Evolutionary conservation across 1,140 invertebrate species (phyloP).

Genomic region (Saccostrea echinata): DNA sequence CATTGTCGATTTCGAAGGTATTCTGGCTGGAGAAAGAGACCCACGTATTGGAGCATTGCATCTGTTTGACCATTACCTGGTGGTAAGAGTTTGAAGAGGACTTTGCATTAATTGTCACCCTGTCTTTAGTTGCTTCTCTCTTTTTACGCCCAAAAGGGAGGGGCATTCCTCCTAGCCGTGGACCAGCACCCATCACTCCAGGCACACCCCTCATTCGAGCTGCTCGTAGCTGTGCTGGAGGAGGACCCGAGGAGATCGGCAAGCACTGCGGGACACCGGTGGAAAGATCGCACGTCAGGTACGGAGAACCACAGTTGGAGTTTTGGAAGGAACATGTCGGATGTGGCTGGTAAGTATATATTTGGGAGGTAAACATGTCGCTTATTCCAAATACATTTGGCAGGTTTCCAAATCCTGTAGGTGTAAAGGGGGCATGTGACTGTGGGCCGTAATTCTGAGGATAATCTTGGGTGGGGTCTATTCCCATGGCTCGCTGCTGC

Average conservation of each 20-base stretch:
- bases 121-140: slow-evolving; percentile 3
- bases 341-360: slow-evolving; percentile 69
- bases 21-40: slow-evolving; percentile 60
- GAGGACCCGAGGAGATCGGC: slow-evolving; percentile 37
- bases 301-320: slow-evolving; percentile 68
- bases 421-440: slow-evolving; percentile 54
- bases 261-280: slow-evolving; percentile 55
- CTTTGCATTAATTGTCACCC: neutral
- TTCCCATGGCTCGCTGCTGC: slow-evolving; percentile 61
- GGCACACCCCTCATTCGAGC: neutral
- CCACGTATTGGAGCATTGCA: slow-evolving; percentile 35
- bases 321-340: slow-evolving; percentile 63
- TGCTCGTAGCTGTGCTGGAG: neutral
- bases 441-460: slow-evolving; percentile 55
- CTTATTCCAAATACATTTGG: slow-evolving; percentile 67
- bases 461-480: slow-evolving; percentile 60
- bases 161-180: slow-evolving; percentile 37
- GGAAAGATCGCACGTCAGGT: slow-evolving; percentile 61
- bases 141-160: slow-evolving; percentile 45
- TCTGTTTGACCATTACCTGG: slow-evolving; percentile 14
- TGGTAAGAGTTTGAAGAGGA: slow-evolving; percentile 34
- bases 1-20: slow-evolving; percentile 67
- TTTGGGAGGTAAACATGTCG: slow-evolving; percentile 64
- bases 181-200: slow-evolving; percentile 12
- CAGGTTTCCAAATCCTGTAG: slow-evolving; percentile 69